A percentile compares a stretch with the other conserved stretches of the same genome.
These are phyloP conservation scores for Eurosta solidaginis DNA, from an alignment of 1,140 invertebrate genomes.

Conservation along the genomic window DNA sequence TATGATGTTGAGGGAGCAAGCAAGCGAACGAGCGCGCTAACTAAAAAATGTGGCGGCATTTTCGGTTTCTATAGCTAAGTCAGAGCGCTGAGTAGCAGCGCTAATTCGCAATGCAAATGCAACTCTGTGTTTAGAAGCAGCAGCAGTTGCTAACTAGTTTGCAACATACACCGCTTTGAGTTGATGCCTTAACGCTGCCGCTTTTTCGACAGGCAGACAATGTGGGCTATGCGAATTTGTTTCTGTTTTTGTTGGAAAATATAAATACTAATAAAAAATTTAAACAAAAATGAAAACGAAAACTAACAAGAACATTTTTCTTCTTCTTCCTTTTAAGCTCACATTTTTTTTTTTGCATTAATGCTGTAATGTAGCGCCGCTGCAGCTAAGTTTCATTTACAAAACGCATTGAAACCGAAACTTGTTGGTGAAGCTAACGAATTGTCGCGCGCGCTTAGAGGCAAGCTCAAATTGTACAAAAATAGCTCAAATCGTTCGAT, in stretches of 20 bases:
- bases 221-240: neutral
- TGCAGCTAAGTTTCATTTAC: slow-evolving; percentile 1
- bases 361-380: neutral
- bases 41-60: slow-evolving; percentile 10
- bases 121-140: too few species aligned
- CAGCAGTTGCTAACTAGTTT: slow-evolving; percentile 7
- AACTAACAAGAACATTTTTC: neutral
- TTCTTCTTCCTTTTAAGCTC: neutral
- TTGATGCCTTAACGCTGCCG: neutral
- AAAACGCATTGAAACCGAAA: neutral
- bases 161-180: neutral
- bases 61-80: neutral
- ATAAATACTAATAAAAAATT: neutral
- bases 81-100: neutral
- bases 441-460: neutral
- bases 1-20: too few species aligned
- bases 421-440: neutral
- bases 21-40: neutral
- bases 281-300: neutral
- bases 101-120: neutral
- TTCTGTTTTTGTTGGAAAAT: neutral
- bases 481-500: neutral
- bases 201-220: neutral
- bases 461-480: neutral
- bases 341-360: neutral